phyloP scores from a whole-genome alignment of 1,140 invertebrate species.

The Centruroides vittatus region DNA sequence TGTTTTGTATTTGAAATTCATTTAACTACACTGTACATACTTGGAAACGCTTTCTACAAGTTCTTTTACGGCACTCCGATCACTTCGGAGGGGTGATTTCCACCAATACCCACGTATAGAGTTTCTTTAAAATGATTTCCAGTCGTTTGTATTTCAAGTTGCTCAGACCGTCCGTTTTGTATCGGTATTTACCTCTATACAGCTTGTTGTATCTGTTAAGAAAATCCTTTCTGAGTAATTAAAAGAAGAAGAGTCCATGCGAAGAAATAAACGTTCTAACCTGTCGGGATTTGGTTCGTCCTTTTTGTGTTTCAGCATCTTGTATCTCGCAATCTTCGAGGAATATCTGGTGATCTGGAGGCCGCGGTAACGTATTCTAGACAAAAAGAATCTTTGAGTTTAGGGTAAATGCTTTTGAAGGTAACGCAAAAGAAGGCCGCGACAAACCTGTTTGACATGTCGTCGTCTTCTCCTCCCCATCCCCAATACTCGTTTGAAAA shows the following conservation, averaged over 20 bases:
- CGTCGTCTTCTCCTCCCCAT: constrained; percentile 86
- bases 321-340: constrained; percentile 70
- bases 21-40: too few species aligned
- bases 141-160: constrained; percentile 66
- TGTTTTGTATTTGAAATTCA: too few species aligned
- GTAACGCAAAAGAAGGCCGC: too few species aligned
- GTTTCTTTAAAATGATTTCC: constrained; percentile 43
- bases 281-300: constrained; percentile 76
- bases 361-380: constrained; percentile 49
- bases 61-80: not conserved
- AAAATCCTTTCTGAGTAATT: not conserved
- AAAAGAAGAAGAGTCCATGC: not conserved
- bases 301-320: constrained; percentile 76
- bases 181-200: constrained; percentile 62
- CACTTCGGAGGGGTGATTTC: constrained; percentile 15
- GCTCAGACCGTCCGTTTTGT: constrained; percentile 68
- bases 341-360: constrained; percentile 76
- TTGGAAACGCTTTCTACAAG: not conserved
- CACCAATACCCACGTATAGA: constrained; percentile 35
- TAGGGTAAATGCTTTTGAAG: not conserved
- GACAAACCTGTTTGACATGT: constrained; percentile 58
- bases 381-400: too few species aligned
- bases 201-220: constrained; percentile 55
- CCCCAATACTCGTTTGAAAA: constrained; percentile 88
- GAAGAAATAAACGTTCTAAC: constrained; percentile 31